Evolutionary conservation across 2,797 vertebrate species (phyloP).

Genomic region (Anguilla anguilla): DNA sequence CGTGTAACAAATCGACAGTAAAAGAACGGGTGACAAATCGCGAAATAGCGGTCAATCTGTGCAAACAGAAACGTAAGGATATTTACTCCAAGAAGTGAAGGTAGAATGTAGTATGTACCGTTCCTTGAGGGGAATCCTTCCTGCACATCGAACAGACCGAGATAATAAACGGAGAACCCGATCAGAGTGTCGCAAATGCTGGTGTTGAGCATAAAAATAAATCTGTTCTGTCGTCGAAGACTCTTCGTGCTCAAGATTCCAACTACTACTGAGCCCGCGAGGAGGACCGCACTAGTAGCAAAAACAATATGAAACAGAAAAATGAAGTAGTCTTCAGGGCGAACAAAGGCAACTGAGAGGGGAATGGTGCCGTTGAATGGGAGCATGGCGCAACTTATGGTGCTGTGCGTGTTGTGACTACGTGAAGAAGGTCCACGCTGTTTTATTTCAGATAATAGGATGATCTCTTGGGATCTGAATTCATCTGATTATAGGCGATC

Average conservation of each 20-base stretch:
- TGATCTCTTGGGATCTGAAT: background rate
- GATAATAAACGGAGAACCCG: slow-evolving; percentile 75
- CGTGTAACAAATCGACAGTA: slow-evolving; percentile 68
- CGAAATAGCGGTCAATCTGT: slow-evolving; percentile 78
- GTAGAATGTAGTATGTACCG: slow-evolving; percentile 72
- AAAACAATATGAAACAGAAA: slow-evolving; percentile 75
- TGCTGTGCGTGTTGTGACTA: background rate
- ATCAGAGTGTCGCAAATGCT: slow-evolving; percentile 79
- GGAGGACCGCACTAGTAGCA: slow-evolving; percentile 65
- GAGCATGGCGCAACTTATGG: slow-evolving; percentile 56
- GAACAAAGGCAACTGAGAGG: slow-evolving; percentile 71
- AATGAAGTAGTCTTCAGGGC: slow-evolving; percentile 67
- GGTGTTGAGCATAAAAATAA: slow-evolving; percentile 82
- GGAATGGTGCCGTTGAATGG: slow-evolving; percentile 58
- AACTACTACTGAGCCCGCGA: slow-evolving; percentile 72
- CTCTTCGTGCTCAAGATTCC: slow-evolving; percentile 63
- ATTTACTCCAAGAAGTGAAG: slow-evolving; percentile 78
- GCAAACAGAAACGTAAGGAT: slow-evolving; percentile 78
- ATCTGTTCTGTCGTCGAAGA: slow-evolving; percentile 75
- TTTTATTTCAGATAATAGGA: background rate
- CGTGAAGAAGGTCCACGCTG: background rate
- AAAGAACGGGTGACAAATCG: slow-evolving; percentile 75
- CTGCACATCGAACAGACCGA: slow-evolving; percentile 77
- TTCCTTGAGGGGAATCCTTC: slow-evolving; percentile 76
- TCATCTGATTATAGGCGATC: background rate